These are phyloP conservation scores for Sesamia nonagrioides DNA, from an alignment of 1,140 invertebrate species.

Conservation along the genomic window DNA sequence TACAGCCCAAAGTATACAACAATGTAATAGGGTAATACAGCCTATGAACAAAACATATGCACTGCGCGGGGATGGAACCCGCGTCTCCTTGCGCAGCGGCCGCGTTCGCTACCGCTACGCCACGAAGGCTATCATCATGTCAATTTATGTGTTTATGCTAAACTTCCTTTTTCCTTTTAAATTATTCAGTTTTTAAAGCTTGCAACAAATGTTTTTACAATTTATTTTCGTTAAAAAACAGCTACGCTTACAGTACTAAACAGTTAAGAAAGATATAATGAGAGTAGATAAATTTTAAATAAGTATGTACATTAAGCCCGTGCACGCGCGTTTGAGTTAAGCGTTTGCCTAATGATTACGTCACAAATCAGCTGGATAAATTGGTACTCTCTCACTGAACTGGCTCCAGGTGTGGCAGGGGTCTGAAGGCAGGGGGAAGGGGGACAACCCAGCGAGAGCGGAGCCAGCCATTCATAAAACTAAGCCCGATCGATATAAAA, in stretches of 20 bases:
- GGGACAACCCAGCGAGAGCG: conserved; percentile 23
- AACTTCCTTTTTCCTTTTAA: too few species aligned
- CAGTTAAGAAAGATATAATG: conserved; percentile 11
- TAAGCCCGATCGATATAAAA: conserved; percentile 76
- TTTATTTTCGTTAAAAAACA: too few species aligned
- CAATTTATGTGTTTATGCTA: too few species aligned
- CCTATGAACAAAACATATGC: too few species aligned
- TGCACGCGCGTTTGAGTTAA: conserved; percentile 49
- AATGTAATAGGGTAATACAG: too few species aligned
- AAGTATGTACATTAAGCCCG: conserved; percentile 9
- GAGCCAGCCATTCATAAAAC: conserved; percentile 79
- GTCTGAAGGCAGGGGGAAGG: conserved; percentile 33
- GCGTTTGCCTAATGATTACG: conserved; percentile 57
- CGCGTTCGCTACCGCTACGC: too few species aligned
- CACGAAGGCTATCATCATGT: too few species aligned
- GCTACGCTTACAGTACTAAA: background rate
- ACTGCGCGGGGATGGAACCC: too few species aligned
- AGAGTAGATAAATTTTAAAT: conserved; percentile 21
- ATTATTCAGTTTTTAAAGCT: too few species aligned
- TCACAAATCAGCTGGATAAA: conserved; percentile 62
- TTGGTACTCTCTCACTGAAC: conserved; percentile 45
- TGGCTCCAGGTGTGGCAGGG: conserved; percentile 45
- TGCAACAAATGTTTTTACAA: too few species aligned
- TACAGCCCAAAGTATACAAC: too few species aligned
- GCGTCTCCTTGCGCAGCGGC: too few species aligned